Evolutionary conservation across 2,888 invertebrate genomes (phyloP).

Genomic region (Agriotes lineatus): DNA sequence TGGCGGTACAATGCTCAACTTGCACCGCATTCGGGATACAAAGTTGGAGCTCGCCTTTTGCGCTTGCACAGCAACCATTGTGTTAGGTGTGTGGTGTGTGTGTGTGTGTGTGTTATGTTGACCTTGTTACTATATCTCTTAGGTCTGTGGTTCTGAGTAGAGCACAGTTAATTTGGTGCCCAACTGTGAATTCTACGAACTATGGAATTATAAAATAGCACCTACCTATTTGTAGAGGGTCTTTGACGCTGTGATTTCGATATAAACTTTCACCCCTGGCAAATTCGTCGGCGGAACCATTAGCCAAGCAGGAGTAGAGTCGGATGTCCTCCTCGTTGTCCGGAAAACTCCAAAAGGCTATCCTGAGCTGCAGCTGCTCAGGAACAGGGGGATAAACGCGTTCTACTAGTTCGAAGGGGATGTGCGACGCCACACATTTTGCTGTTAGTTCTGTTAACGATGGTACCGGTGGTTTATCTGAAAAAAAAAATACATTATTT

Average conservation of each 20-base stretch:
- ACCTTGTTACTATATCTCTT: no score
- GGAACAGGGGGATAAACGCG: conserved; percentile 96
- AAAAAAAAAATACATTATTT: no score
- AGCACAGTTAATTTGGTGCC: no score
- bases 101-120: no score
- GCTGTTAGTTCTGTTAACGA: conserved; percentile 93
- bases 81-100: no score
- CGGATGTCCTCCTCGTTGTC: conserved; percentile 99
- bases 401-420: conserved; percentile 98
- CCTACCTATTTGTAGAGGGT: conserved; percentile 90
- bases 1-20: no score
- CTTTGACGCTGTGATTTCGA: conserved; percentile 88
- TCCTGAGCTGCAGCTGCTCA: conserved; percentile 95
- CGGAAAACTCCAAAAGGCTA: conserved; percentile 99
- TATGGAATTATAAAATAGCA: no score
- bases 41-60: no score
- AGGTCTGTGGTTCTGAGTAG: no score
- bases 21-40: no score
- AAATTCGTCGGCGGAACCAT: conserved; percentile 98
- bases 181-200: no score
- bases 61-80: no score
- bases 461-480: conserved; percentile 66
- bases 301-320: conserved; percentile 96
- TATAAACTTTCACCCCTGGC: conserved; percentile 93
- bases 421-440: conserved; percentile 93